A percentile compares a stretch with the other conserved stretches of the same genome.
Evolutionary conservation across 2,113 vertebrate species (phyloP).

Genomic region (Rhabdomys dilectus): DNA sequence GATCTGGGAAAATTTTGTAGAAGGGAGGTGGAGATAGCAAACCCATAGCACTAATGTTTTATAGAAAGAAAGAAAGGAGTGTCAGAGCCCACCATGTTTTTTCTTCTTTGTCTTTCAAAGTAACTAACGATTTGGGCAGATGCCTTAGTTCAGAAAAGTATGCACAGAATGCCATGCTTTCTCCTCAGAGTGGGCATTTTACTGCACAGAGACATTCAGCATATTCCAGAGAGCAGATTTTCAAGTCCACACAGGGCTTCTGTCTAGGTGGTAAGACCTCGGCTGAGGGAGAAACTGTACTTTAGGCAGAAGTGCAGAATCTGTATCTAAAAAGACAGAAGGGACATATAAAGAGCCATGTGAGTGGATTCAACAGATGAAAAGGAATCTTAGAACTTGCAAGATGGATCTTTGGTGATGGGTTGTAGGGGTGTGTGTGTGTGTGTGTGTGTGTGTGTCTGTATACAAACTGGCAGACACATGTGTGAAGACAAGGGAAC

Average conservation of each 20-base stretch:
- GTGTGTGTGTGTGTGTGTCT: not conserved
- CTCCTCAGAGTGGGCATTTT: not conserved
- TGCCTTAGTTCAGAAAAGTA: not conserved
- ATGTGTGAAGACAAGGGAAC: not conserved
- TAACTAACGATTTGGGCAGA: not conserved
- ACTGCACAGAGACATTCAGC: no score
- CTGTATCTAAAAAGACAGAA: not conserved
- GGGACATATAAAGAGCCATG: not conserved
- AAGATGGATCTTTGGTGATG: not conserved
- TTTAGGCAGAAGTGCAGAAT: not conserved
- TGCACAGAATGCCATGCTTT: no score
- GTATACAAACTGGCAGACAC: not conserved
- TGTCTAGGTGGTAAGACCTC: fast-evolving
- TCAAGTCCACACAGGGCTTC: not conserved
- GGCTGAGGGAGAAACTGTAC: not conserved
- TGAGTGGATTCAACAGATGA: not conserved
- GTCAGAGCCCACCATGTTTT: not conserved
- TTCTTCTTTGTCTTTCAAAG: not conserved
- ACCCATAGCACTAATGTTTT: not conserved
- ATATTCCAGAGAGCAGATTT: no score
- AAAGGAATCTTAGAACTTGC: not conserved
- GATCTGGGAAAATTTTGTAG: not conserved
- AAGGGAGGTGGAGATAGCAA: not conserved
- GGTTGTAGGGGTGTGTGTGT: not conserved
- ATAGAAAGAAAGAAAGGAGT: not conserved